Percentiles rank a stretch among this genome's conserved stretches.
These are phyloP conservation scores for Zaprionus capensis DNA, from an alignment of 1,140 invertebrate species.

Conservation along the genomic window DNA sequence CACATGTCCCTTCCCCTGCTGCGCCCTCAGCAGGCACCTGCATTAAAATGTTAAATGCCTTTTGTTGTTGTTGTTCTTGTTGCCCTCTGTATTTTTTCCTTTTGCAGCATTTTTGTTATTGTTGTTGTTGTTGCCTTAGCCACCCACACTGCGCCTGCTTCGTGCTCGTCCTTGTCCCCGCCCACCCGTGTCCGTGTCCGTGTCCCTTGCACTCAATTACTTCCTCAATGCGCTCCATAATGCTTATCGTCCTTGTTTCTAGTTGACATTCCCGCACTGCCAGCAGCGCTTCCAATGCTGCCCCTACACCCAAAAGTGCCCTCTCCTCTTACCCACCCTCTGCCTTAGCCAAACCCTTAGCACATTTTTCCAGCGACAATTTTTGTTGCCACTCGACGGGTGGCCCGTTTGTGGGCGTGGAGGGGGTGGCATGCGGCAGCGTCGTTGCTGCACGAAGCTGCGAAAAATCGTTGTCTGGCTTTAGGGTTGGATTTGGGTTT, in stretches of 20 bases:
- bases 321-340: neutral
- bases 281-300: slow-evolving; percentile 48
- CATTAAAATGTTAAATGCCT: slow-evolving; percentile 77
- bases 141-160: slow-evolving; percentile 2
- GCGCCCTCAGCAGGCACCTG: slow-evolving; percentile 40
- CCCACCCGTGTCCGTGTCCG: slow-evolving; percentile 33
- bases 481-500: slow-evolving; percentile 60
- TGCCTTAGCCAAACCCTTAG: slow-evolving; percentile 53
- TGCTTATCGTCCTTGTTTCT: slow-evolving; percentile 83
- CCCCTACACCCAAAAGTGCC: neutral
- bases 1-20: neutral
- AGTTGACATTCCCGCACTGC: slow-evolving; percentile 80
- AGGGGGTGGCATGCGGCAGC: slow-evolving; percentile 36
- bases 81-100: slow-evolving; percentile 36
- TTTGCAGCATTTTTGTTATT: neutral
- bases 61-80: slow-evolving; percentile 45
- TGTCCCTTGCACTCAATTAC: slow-evolving; percentile 82
- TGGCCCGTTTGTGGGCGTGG: neutral
- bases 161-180: slow-evolving; percentile 57
- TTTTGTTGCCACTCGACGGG: slow-evolving; percentile 68
- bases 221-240: slow-evolving; percentile 82
- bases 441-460: slow-evolving; percentile 71
- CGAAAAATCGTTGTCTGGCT: slow-evolving; percentile 73
- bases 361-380: slow-evolving; percentile 83
- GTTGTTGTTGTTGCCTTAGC: too few species aligned